A percentile compares a stretch with the other conserved stretches of the same genome.
phyloP scores from a whole-genome alignment of 2,888 invertebrate species.

The Parnassius smintheus region DNA sequence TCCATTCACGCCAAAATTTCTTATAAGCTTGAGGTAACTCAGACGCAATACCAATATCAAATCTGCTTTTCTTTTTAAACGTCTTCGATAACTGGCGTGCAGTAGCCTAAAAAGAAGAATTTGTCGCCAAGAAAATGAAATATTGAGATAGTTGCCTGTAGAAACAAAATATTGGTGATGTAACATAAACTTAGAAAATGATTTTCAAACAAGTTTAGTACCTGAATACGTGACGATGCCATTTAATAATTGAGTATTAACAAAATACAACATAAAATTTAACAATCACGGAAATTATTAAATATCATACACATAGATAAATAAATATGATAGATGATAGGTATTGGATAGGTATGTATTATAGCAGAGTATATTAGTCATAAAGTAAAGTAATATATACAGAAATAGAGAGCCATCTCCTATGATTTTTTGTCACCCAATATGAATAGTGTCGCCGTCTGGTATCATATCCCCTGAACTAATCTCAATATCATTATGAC shows the following conservation, averaged over 20 bases:
- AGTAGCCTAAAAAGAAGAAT: constrained; percentile 58
- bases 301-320: no score
- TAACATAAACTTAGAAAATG: constrained; percentile 18
- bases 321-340: no score
- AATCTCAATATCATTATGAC: no score
- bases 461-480: no score
- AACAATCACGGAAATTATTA: constrained; percentile 5
- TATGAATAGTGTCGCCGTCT: no score
- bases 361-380: no score
- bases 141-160: constrained; percentile 40
- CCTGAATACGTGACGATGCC: constrained; percentile 70
- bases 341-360: no score
- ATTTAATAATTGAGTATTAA: constrained; percentile 50
- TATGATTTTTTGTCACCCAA: no score
- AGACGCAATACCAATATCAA: constrained; percentile 85
- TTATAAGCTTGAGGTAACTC: constrained; percentile 89
- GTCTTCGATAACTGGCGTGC: constrained; percentile 73
- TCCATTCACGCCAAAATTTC: constrained; percentile 94
- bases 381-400: no score
- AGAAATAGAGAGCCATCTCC: no score
- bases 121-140: constrained; percentile 30
- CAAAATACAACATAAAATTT: constrained; percentile 38
- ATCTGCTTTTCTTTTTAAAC: constrained; percentile 75
- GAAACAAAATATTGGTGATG: constrained; percentile 19
- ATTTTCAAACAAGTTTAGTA: constrained; percentile 31